phyloP scores from a whole-genome alignment of 2,797 vertebrate species.

The Jordanella pulchra region DNA sequence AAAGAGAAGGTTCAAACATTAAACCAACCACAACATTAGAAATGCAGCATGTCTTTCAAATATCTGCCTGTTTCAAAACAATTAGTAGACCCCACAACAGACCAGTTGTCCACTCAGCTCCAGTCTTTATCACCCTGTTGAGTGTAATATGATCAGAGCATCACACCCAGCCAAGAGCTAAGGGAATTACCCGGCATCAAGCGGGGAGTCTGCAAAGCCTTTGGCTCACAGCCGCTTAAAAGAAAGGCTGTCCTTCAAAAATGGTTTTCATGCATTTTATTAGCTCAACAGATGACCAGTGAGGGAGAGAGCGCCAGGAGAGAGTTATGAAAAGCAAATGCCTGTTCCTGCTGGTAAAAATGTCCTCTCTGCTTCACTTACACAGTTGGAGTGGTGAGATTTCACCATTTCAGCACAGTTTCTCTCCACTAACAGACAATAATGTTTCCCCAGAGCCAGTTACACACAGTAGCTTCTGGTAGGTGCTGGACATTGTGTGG shows the following conservation, averaged over 20 bases:
- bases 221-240: conserved; percentile 49
- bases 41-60: conserved; percentile 3
- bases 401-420: conserved; percentile 35
- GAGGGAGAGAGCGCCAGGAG: conserved; percentile 25
- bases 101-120: conserved; percentile 36
- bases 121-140: conserved; percentile 54
- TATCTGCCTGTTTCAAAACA: conserved; percentile 36
- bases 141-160: conserved; percentile 61
- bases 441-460: conserved; percentile 26
- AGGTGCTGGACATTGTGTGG: conserved; percentile 26
- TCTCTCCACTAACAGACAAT: conserved; percentile 24
- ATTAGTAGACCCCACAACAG: conserved; percentile 33
- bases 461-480: conserved; percentile 16
- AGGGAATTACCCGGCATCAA: conserved; percentile 54
- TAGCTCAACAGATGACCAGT: conserved; percentile 48
- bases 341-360: conserved; percentile 44
- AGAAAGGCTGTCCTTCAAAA: conserved; percentile 50
- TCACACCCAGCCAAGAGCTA: conserved; percentile 55
- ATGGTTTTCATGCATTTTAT: conserved; percentile 57
- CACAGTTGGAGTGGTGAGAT: conserved; percentile 27
- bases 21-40: neutral
- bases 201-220: conserved; percentile 46
- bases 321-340: conserved; percentile 51
- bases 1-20: neutral
- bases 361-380: conserved; percentile 20